A percentile compares a stretch with the other conserved stretches of the same genome.
Conservation (phyloP, 2,113 vertebrate species). For the Tinamus guttatus region DNA sequence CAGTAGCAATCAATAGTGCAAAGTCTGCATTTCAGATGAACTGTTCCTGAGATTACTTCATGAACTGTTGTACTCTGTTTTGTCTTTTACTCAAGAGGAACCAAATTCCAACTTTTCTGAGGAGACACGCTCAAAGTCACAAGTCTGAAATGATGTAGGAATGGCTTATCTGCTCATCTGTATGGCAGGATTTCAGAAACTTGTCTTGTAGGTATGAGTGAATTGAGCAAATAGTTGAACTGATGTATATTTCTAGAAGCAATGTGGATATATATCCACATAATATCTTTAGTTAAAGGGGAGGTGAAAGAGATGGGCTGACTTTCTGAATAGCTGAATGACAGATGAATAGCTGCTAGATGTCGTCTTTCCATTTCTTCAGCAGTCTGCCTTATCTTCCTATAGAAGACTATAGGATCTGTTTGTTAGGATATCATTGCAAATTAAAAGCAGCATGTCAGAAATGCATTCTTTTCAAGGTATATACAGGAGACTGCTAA, state of each 20-base stretch:
- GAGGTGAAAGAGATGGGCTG: neutral
- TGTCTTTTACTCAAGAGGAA: neutral
- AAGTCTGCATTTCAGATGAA: neutral
- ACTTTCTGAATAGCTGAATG: neutral
- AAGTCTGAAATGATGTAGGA: neutral
- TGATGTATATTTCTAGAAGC: neutral
- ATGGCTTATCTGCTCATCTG: neutral
- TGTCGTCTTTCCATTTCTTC: neutral
- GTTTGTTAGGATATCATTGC: neutral
- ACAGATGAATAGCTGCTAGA: neutral
- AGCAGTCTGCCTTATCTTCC: neutral
- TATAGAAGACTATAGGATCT: neutral
- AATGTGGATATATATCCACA: neutral
- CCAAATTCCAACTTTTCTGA: neutral
- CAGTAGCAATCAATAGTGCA: neutral
- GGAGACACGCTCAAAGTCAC: neutral
- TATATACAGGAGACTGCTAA: neutral
- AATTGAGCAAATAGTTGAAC: neutral
- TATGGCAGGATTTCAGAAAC: neutral
- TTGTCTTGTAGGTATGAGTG: neutral
- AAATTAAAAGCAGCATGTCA: neutral
- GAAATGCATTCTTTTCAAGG: neutral
- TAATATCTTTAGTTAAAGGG: neutral
- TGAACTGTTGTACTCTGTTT: neutral
- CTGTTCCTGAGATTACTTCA: neutral